Conservation (phyloP, 2,888 invertebrate genomes). For the Pammene fasciana region DNA sequence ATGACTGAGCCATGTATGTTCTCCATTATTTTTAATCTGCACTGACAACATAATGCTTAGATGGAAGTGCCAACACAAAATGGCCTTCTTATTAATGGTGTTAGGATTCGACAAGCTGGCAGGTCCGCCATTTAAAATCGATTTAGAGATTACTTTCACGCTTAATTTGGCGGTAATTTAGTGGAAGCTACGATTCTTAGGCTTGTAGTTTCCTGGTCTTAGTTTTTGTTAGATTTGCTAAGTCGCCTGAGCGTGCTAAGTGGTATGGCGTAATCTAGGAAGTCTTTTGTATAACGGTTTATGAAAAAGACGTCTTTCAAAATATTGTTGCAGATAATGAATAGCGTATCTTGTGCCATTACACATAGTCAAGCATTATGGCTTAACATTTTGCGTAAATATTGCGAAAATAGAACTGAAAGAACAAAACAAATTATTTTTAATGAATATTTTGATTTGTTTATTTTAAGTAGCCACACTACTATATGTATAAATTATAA, state of each 20-base stretch:
- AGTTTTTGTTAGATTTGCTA: conserved; percentile 29
- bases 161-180: conserved; percentile 31
- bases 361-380: too few species aligned
- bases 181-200: conserved; percentile 15
- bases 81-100: conserved; percentile 24
- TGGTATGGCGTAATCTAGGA: conserved; percentile 6
- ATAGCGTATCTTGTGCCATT: neutral
- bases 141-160: conserved; percentile 45
- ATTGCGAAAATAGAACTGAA: too few species aligned
- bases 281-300: neutral
- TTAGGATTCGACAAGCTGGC: conserved; percentile 37
- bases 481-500: too few species aligned
- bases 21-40: too few species aligned
- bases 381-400: too few species aligned
- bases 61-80: conserved; percentile 8
- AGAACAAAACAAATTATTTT: too few species aligned
- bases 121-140: conserved; percentile 41
- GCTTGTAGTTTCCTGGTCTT: conserved; percentile 22
- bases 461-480: too few species aligned
- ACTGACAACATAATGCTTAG: too few species aligned
- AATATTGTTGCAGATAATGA: neutral
- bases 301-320: neutral
- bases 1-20: too few species aligned
- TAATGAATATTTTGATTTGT: too few species aligned
- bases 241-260: conserved; percentile 11